Evolutionary conservation across 2,113 vertebrate genomes (phyloP).

Genomic region (Terrapene triunguis): DNA sequence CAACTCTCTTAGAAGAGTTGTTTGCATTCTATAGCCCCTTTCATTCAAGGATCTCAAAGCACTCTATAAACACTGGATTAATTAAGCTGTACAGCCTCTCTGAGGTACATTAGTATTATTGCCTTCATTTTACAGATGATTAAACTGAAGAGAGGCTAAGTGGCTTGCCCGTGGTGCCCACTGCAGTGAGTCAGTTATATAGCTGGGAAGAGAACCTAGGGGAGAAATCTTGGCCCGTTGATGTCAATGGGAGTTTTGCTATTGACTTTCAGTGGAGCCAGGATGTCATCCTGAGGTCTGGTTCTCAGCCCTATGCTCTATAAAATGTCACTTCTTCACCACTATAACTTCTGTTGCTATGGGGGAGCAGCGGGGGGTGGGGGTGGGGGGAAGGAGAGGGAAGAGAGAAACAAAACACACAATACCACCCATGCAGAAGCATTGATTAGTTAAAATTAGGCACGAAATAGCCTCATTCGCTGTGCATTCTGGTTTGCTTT

Average conservation of each 20-base stretch:
- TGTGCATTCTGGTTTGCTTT: not conserved
- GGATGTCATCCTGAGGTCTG: not conserved
- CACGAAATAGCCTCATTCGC: not conserved
- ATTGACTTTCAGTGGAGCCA: not conserved
- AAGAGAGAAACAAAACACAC: not conserved
- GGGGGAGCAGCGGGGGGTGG: not conserved
- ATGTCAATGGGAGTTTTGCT: accelerated
- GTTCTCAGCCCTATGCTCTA: not conserved
- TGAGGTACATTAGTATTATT: not conserved
- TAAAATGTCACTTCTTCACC: not conserved
- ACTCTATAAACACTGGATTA: not conserved
- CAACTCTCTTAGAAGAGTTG: not conserved
- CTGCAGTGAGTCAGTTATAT: not conserved
- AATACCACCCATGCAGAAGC: not conserved
- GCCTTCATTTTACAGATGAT: slow-evolving; percentile 11
- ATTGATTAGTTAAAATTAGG: not conserved
- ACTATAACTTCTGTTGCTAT: not conserved
- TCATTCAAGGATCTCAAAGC: not conserved
- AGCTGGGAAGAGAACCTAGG: accelerated
- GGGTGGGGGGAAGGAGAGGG: too few species aligned
- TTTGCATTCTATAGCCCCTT: not conserved
- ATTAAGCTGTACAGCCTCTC: not conserved
- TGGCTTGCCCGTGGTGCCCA: not conserved
- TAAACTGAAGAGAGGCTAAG: not conserved
- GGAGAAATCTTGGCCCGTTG: not conserved